phyloP scores from a whole-genome alignment of 2,888 invertebrate genomes.

The Dioctria linearis region DNA sequence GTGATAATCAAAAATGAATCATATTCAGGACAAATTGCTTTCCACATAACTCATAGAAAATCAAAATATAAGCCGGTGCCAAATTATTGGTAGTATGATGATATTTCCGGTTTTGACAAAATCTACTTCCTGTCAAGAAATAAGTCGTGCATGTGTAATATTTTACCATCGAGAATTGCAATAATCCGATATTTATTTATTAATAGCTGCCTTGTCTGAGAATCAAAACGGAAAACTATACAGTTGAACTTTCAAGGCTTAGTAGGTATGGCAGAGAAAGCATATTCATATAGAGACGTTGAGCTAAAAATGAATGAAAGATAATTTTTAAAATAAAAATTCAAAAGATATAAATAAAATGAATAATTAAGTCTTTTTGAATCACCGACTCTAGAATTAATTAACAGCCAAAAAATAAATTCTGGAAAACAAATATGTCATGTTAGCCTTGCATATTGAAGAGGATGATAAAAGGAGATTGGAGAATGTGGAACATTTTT shows the following conservation, averaged over 20 bases:
- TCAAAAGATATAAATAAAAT: slow-evolving; percentile 10
- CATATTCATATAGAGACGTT: not conserved
- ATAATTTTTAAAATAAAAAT: too few species aligned
- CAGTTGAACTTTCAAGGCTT: not conserved
- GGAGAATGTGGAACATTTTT: slow-evolving; percentile 21
- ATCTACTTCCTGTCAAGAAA: slow-evolving; percentile 11
- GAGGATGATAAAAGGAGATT: slow-evolving; percentile 8
- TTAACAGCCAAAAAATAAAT: not conserved
- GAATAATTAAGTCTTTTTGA: not conserved
- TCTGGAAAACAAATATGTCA: not conserved
- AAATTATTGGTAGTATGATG: slow-evolving; percentile 16
- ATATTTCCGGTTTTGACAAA: slow-evolving; percentile 21
- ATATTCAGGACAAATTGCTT: not conserved
- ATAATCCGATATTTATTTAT: not conserved
- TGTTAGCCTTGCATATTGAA: not conserved
- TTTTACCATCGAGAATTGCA: not conserved
- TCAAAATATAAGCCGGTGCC: slow-evolving; percentile 6
- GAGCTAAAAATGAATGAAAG: too few species aligned
- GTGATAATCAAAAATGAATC: too few species aligned
- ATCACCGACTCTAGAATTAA: not conserved
- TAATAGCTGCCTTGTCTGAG: slow-evolving; percentile 5
- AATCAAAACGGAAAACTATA: not conserved
- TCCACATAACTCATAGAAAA: not conserved
- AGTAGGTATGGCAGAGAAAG: too few species aligned
- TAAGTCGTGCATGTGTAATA: not conserved